Evolutionary conservation across 2,113 vertebrate species (phyloP), one percentile per base, ranked within the genome.

Genomic region (Lepisosteus oculatus): DNA sequence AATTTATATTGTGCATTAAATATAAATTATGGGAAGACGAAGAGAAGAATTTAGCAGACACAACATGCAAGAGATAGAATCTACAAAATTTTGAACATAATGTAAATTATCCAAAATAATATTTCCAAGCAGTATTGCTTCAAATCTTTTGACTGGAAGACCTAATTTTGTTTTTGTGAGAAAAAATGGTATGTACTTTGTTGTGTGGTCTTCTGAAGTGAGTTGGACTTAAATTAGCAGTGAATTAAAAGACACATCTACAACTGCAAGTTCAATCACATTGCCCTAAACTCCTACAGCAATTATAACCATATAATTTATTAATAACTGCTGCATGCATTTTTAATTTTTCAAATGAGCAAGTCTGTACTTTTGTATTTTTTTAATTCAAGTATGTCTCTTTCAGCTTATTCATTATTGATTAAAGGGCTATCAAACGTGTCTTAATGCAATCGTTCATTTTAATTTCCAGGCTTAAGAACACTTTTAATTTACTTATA

Each of bases 311-410:
- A 51, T 68, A 81, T 79, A 4, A 77, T 78, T 75, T 77, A 78
- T 79, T 81, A 70, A 78, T 74, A 79, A 63, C 43, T 64, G 45
- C 59, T 69, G 56, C 73, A 80, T 68, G 76, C 44, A 65, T 71
- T 78, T 81, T 84, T 61, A 65, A 72, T 80, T 76, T 70, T 65
- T 74, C 61, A 79, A 79, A 72, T 14, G 70, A 72, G 70, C 45
- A 64, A 55, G 47, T 54, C 51, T 45, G 42, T 42, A 72, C 70
- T 63, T 72, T 59, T 65, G 45, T 59, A 54, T 72, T 57, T 66
- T 29, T 65, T 72, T 65, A 66, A 72, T 69, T 15, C 54, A 69
- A 70, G 68, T 57, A 41, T 65, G 55, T 41, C 61, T 56, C 51
- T 65, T 64, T 65, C 45, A 29, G 51, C 43, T 29, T 47, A 12